These are phyloP conservation scores for Vireo altiloquus DNA, from an alignment of 2,113 vertebrate species.

Conservation along the genomic window DNA sequence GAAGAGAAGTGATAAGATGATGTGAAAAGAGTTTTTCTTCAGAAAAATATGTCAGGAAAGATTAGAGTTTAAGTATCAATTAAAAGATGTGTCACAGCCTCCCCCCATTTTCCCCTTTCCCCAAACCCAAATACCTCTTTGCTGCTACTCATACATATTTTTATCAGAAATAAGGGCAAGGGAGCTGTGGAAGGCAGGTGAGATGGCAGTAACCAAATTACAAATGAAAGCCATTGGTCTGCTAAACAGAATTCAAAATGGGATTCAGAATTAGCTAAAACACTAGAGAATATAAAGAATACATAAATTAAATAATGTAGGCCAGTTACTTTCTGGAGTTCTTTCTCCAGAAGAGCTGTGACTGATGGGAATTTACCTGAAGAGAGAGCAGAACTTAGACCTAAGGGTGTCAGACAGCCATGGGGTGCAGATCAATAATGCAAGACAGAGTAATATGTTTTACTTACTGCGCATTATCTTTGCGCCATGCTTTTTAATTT, in stretches of 20 bases:
- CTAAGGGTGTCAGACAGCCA: neutral
- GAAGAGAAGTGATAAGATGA: neutral
- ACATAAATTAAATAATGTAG: neutral
- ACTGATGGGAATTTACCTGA: neutral
- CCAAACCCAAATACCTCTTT: neutral
- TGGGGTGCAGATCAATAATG: neutral
- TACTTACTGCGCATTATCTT: neutral
- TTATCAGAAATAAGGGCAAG: neutral
- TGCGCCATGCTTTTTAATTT: constrained; percentile 29
- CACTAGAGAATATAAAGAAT: neutral
- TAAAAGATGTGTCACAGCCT: neutral
- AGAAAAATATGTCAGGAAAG: neutral
- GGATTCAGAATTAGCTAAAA: neutral
- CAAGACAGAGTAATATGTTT: neutral
- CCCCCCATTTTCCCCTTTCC: neutral
- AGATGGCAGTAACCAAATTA: neutral
- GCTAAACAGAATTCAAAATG: neutral
- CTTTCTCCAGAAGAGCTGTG: neutral
- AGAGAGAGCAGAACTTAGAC: neutral
- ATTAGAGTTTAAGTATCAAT: neutral
- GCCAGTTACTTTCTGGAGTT: neutral
- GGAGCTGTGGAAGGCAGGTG: neutral
- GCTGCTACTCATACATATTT: neutral
- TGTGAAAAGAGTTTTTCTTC: neutral
- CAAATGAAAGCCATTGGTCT: neutral